phyloP scores from a whole-genome alignment of 2,113 vertebrate genomes.

The Lates calcarifer region DNA sequence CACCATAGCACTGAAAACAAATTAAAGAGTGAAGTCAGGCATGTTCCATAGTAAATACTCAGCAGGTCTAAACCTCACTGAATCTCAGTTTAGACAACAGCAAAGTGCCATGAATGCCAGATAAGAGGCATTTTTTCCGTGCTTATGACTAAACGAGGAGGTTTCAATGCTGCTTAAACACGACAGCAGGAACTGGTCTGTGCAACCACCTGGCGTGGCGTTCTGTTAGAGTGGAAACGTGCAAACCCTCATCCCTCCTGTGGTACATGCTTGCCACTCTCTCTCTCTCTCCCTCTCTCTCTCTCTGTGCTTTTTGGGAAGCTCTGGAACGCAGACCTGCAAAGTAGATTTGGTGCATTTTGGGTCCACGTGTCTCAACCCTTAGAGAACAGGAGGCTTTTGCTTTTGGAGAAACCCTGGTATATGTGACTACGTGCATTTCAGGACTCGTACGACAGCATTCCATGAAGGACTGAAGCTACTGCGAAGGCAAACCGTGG shows the following conservation, averaged over 20 bases:
- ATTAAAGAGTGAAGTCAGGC: conserved; percentile 25
- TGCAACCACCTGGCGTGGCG: conserved; percentile 34
- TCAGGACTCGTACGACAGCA: conserved; percentile 26
- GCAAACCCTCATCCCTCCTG: conserved; percentile 3
- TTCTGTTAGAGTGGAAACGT: conserved; percentile 25
- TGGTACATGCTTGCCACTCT: conserved; percentile 13
- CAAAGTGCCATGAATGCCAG: background rate
- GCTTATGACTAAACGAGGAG: conserved; percentile 10
- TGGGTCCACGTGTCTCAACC: conserved; percentile 12
- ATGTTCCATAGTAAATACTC: background rate
- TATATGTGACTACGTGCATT: conserved; percentile 10
- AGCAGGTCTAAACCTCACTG: conserved; percentile 4
- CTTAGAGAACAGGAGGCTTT: conserved; percentile 19
- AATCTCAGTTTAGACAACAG: conserved; percentile 11
- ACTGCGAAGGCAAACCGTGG: background rate
- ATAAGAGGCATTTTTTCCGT: background rate
- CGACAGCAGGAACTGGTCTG: conserved; percentile 25
- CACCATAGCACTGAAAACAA: conserved; percentile 14
- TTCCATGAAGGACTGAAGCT: conserved; percentile 26
- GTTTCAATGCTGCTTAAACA: conserved; percentile 17
- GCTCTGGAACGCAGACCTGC: conserved; percentile 5
- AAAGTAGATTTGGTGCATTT: conserved; percentile 37
- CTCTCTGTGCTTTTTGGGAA: conserved; percentile 22
- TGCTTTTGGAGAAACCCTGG: background rate
- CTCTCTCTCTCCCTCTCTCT: conserved; percentile 21